Conservation (phyloP, 2,113 vertebrate genomes). For the Boleophthalmus pectinirostris region DNA sequence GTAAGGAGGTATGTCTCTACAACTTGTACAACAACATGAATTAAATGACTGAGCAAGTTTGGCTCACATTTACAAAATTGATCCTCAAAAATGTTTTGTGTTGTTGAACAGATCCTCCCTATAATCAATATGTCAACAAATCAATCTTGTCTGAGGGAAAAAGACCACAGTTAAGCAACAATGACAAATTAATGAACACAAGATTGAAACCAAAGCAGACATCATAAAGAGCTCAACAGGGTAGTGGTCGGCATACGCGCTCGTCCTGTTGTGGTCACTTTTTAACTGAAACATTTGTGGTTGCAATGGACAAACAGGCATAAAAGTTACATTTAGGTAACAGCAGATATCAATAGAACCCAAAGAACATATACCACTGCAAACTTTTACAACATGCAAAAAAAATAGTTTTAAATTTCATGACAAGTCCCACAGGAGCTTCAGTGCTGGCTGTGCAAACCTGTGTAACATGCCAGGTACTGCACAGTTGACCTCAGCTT, state of each 20-base stretch:
- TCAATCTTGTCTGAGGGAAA: not conserved
- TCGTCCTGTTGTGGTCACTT: not conserved
- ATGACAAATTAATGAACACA: not conserved
- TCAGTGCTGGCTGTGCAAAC: constrained; percentile 11
- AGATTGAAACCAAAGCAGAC: not conserved
- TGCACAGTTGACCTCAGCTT: constrained; percentile 21
- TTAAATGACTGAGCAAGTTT: too few species aligned
- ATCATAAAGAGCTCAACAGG: not conserved
- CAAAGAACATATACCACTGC: not conserved
- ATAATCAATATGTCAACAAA: not conserved
- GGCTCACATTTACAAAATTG: not conserved
- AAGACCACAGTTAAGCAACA: not conserved
- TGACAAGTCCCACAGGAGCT: constrained; percentile 34
- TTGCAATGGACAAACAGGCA: not conserved
- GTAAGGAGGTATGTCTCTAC: too few species aligned
- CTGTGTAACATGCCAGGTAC: constrained; percentile 3
- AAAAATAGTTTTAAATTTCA: constrained; percentile 33
- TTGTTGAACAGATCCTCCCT: not conserved
- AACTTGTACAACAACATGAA: too few species aligned
- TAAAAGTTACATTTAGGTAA: not conserved
- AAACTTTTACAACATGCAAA: constrained; percentile 22
- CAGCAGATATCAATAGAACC: not conserved
- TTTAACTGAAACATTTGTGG: not conserved
- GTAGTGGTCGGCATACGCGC: not conserved
- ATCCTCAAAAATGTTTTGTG: not conserved